Evolutionary conservation across 2,113 vertebrate genomes (phyloP), one percentile per base, ranked within the genome.

Genomic region (Phocoena phocoena): DNA sequence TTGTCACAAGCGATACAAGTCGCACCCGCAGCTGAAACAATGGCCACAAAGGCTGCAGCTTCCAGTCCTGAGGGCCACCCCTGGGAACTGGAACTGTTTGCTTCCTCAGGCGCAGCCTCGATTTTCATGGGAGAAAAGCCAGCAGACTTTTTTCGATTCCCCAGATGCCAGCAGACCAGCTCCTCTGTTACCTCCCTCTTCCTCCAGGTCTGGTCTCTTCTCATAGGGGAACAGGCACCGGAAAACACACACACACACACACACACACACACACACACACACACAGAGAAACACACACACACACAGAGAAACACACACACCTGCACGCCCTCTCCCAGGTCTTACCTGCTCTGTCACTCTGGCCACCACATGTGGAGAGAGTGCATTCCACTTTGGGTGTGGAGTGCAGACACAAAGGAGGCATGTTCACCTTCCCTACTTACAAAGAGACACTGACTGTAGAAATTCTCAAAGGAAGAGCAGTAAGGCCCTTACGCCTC

Each of bases 31-130:
- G 9, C 28, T 90, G 92, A 97, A 97, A 95, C 47, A 41, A 33
- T 3, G 36, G 70, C 5, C 96, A 95, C 0, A 90, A 95, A 96
- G 86, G 25, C 95, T 95, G 82, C 50, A 38, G 82, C 86, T 90
- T 94, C 90, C 92, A 90, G 50, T 76, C 88, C 92, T 65, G 65
- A 80, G 81, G 58, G 88, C 4, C 0, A 41, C 86, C 53, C 93
- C 96, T 96, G 96, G 84, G 97, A 96, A 94, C 62, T 38, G 63
- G 94, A 96, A 97, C 77, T 93, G 87, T 83, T 95, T 53, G 0
- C 96, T 98, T 97, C 97, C 88, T 94, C 2, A 74, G 79, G 88
- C 84, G 73, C 91, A 63, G 41, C 76, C 96, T 95, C 68, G 60
- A 96, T 94, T 97, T 97, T 96, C 97, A 70, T 10, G 60, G 77